Conservation (phyloP, 2,113 vertebrate genomes). For the Galeopterus variegatus region DNA sequence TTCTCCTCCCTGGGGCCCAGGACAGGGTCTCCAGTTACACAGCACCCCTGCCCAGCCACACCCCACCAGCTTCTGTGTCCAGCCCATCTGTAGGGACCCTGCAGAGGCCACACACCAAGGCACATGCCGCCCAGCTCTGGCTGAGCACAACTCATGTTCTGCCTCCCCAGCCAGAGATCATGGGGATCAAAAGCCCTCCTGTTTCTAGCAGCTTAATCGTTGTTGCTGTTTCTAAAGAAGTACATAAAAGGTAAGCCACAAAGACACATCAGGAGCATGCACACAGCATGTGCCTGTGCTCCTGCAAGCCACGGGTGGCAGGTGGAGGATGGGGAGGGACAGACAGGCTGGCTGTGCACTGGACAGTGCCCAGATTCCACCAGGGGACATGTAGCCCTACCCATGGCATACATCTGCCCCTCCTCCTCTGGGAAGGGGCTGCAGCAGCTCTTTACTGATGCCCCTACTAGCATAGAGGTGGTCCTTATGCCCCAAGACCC, state of each 20-base stretch:
- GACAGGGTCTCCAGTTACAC: rapidly evolving
- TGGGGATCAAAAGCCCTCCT: neutral
- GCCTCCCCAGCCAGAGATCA: neutral
- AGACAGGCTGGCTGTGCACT: rapidly evolving
- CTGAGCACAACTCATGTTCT: neutral
- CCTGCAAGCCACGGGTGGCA: neutral
- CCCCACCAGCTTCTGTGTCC: neutral
- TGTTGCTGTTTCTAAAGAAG: neutral
- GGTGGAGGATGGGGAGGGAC: rapidly evolving
- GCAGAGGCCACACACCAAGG: too few relatives aligned
- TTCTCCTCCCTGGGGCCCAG: neutral
- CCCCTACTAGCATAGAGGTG: neutral
- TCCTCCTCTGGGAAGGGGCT: too few relatives aligned
- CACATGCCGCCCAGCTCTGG: neutral
- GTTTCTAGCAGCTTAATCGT: neutral
- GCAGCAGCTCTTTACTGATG: too few relatives aligned
- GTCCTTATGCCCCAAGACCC: neutral
- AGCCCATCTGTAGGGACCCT: too few relatives aligned
- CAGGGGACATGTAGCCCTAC: neutral
- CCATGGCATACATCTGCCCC: neutral
- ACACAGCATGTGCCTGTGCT: neutral
- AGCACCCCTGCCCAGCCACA: neutral
- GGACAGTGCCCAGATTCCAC: neutral
- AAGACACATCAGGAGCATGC: too few relatives aligned
- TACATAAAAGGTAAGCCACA: neutral